These are phyloP conservation scores for Tachysurus fulvidraco DNA, from an alignment of 2,113 vertebrate genomes.

Conservation along the genomic window DNA sequence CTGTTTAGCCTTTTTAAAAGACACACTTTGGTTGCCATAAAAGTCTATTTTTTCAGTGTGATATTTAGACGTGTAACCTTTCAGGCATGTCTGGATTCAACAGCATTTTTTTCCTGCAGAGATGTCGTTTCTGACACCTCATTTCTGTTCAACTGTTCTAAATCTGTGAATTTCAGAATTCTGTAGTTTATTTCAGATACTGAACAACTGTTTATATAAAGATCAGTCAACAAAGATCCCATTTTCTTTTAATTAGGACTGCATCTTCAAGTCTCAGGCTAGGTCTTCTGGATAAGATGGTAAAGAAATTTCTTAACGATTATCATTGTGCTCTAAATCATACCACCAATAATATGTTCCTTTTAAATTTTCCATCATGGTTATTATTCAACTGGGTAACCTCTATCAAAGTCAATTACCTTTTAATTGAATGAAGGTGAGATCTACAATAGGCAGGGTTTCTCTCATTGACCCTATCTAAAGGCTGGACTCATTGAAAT, in stretches of 20 bases:
- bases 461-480: constrained; percentile 22
- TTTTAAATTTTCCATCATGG: constrained; percentile 4
- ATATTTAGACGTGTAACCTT: constrained; percentile 23
- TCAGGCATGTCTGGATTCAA: background rate
- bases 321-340: constrained; percentile 33
- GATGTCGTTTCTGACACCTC: background rate
- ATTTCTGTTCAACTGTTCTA: background rate
- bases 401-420: constrained; percentile 33
- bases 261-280: background rate
- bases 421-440: constrained; percentile 46
- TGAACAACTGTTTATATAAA: background rate
- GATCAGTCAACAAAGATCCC: constrained; percentile 27
- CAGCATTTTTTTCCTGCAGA: background rate
- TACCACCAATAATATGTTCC: constrained; percentile 27
- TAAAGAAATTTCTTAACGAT: constrained; percentile 17
- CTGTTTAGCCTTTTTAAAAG: constrained; percentile 9
- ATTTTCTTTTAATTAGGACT: constrained; percentile 39
- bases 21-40: background rate
- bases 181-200: background rate
- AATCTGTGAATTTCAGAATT: background rate
- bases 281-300: constrained; percentile 15
- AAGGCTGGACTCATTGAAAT: constrained; percentile 22
- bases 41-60: background rate
- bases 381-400: constrained; percentile 25
- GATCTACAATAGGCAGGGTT: constrained; percentile 30